Evolutionary conservation across 2,888 invertebrate species (phyloP), one percentile per base, ranked within the genome.

Genomic region (Hypena proboscidalis): DNA sequence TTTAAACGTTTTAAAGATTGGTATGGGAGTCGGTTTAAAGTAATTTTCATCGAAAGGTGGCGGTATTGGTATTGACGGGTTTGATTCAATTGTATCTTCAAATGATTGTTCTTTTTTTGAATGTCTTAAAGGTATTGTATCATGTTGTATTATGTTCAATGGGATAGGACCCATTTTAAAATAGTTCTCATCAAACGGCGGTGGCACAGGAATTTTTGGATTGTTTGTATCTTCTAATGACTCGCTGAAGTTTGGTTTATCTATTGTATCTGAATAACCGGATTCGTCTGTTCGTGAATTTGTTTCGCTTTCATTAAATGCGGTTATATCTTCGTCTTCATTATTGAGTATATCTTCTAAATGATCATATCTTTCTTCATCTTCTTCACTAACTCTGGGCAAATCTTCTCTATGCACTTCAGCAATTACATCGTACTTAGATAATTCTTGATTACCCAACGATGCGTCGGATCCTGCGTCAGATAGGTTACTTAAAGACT

Each of bases 381-480:
- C 86, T 62, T 86, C 86, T 61, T 89, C 88, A 6, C 67, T 75
- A 3, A 90, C 68, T 67, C 69, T 88, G 0, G 86, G 81, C 39
- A 90, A 76, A 77, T 92, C 92, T 71, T 92, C 92, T 73, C 92
- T 86, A 61, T 93, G 93, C 7, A 93, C 91, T 78, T 92, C 90
- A 44, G 88, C 93, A 62, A 92, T 84, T 13, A 92, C 92, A 77
- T 91, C 91, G 72, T 92, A 92, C 79, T 91, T 90, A 60, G 90
- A 86, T 81, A 88, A 80, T 25, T 72, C 83, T 65, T 81, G 85
- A 78, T 73, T 83, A 77, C 83, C 79, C 55, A 83, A 62, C 31
- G 90, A 90, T 71, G 82, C 85, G 34, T 89, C 88, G 22, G 89
- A 90, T 10, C 82, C 89, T 9, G 88, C 86, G 61, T 88, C 89